Evolutionary conservation across 2,113 vertebrate species (phyloP), one percentile per base, ranked within the genome.

Genomic region (Pipa parva): DNA sequence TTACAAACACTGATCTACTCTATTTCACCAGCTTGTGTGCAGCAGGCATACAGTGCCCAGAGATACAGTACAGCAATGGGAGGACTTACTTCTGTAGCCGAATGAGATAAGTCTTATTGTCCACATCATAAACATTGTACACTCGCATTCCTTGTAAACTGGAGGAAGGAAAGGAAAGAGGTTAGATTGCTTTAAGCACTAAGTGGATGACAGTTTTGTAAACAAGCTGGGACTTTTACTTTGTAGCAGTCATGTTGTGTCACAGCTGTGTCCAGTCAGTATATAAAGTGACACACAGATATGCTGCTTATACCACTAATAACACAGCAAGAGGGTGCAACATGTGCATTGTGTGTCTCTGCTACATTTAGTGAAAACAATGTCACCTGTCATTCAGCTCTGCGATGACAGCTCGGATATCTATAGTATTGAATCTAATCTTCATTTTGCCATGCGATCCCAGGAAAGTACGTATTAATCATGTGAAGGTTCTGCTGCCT

Each of bases 11-110:
- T n/a, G n/a, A n/a, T n/a, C n/a, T n/a, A n/a, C n/a, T n/a, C n/a
- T n/a, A n/a, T n/a, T n/a, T n/a, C n/a, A n/a, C n/a, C n/a, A n/a
- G n/a, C n/a, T n/a, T n/a, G n/a, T n/a, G n/a, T n/a, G n/a, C n/a
- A n/a, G n/a, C n/a, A n/a, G n/a, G n/a, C n/a, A n/a, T n/a, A n/a
- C n/a, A n/a, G n/a, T n/a, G n/a, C n/a, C n/a, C n/a, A n/a, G n/a
- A n/a, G n/a, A n/a, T n/a, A n/a, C n/a, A n/a, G n/a, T n/a, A n/a
- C n/a, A n/a, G n/a, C n/a, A n/a, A n/a, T n/a, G n/a, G n/a, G n/a
- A n/a, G n/a, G n/a, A n/a, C 94, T 95, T 91, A 99, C 96, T 95
- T 98, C 59, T 99, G 97, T 12, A 99, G 87, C 24, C 93, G 93
- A 72, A 99, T 98, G 63, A 99, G 93, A 24, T 98, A 99, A 0